A percentile compares a stretch with the other conserved stretches of the same genome.
Evolutionary conservation across 2,113 vertebrate genomes (phyloP).

Genomic region (Clinocottus analis): DNA sequence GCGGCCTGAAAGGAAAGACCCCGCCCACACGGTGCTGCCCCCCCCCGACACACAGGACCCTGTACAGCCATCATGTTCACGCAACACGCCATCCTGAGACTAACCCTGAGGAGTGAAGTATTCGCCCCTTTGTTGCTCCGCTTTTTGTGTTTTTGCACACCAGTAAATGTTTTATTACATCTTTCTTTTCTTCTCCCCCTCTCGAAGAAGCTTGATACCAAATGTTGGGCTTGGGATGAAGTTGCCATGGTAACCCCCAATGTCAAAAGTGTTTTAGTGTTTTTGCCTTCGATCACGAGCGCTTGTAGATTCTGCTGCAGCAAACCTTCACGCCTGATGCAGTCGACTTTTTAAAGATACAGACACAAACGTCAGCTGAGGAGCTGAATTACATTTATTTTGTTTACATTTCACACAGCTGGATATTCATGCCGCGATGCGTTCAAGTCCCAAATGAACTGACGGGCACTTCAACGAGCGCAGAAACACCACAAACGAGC

Average conservation of each 20-base stretch:
- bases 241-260: constrained; percentile 28
- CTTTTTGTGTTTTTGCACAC: constrained; percentile 54
- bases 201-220: constrained; percentile 48
- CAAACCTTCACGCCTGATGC: not conserved
- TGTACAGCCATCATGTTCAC: constrained; percentile 63
- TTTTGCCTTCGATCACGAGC: constrained; percentile 13
- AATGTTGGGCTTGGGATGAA: constrained; percentile 54
- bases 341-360: constrained; percentile 22
- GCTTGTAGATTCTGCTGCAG: constrained; percentile 18
- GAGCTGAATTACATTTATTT: not conserved
- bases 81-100: constrained; percentile 29
- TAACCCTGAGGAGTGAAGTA: constrained; percentile 89
- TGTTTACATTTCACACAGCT: constrained; percentile 11
- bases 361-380: not conserved
- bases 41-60: constrained; percentile 43
- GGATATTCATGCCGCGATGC: constrained; percentile 5
- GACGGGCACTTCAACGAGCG: constrained; percentile 14
- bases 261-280: too few relatives aligned
- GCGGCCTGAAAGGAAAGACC: constrained; percentile 65
- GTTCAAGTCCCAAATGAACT: constrained; percentile 6
- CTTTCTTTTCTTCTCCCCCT: not conserved
- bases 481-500: constrained; percentile 25
- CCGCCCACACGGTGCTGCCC: constrained; percentile 83
- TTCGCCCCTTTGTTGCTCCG: constrained; percentile 63
- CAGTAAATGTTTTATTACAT: constrained; percentile 24